Evolutionary conservation across 35 echinoderm and acorn worm genomes (phyloP).

Genomic region (Apostichopus japonicus): DNA sequence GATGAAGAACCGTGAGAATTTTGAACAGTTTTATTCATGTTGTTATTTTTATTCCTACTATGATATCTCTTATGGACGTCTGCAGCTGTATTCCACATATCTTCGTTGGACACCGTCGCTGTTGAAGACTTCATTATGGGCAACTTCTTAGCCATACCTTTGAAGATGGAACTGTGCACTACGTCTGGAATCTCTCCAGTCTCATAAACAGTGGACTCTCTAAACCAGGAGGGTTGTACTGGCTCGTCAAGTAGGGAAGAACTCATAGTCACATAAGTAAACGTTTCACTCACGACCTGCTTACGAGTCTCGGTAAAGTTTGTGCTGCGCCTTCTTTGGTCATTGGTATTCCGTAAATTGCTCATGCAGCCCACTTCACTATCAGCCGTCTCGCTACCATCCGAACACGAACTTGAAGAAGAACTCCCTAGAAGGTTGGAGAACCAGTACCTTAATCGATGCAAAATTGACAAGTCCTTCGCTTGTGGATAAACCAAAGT

Average conservation of each 20-base stretch:
- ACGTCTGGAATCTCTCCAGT: neutral
- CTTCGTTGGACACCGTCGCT: neutral
- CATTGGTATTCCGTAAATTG: slow-evolving; percentile 2
- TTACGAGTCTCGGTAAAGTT: neutral
- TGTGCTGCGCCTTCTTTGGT: neutral
- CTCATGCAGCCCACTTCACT: slow-evolving; percentile 14
- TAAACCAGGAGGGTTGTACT: neutral
- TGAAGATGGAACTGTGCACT: slow-evolving; percentile 46
- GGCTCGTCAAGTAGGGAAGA: slow-evolving; percentile 6
- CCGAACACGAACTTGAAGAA: neutral
- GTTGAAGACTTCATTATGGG: slow-evolving; percentile 19
- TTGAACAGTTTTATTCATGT: slow-evolving; percentile 4
- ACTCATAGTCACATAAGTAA: slow-evolving; percentile 36
- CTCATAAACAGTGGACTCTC: neutral
- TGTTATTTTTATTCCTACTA: slow-evolving; percentile 42
- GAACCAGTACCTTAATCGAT: slow-evolving; percentile 10
- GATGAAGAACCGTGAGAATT: neutral
- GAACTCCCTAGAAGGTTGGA: neutral
- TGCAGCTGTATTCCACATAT: slow-evolving; percentile 26
- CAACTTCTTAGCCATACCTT: neutral
- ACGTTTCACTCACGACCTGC: slow-evolving; percentile 36
- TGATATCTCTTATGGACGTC: neutral
- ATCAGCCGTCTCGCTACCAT: neutral
- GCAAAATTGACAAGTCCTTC: neutral
- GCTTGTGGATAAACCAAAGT: slow-evolving; percentile 23